Conservation (phyloP, 2,113 vertebrate genomes). For the Pionites leucogaster region DNA sequence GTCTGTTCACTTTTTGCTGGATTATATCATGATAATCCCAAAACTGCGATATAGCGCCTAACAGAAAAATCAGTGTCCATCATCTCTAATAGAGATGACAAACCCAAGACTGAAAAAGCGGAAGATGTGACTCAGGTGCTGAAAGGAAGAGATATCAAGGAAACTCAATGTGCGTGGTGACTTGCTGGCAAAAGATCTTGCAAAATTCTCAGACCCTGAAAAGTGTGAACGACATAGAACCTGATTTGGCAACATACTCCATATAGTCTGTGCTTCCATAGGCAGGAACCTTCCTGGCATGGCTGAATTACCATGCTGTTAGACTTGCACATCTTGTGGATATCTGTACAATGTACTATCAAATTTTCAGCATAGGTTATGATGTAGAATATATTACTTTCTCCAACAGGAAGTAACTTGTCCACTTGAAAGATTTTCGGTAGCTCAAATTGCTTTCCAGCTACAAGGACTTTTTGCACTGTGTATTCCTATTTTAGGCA, state of each 20-base stretch:
- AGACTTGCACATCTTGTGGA: constrained; percentile 20
- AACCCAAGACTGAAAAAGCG: background rate
- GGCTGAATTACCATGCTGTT: constrained; percentile 17
- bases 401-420: background rate
- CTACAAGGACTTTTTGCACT: background rate
- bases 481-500: background rate
- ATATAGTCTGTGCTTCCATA: constrained; percentile 3
- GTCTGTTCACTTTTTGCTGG: constrained; percentile 18
- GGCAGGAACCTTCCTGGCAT: background rate
- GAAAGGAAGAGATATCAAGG: background rate
- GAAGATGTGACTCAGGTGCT: background rate
- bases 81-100: background rate
- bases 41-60: background rate
- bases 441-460: background rate
- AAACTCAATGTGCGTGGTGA: background rate
- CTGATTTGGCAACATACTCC: background rate
- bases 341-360: background rate
- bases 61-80: background rate
- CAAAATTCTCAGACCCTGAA: background rate
- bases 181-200: background rate
- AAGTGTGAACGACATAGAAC: constrained; percentile 33
- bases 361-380: background rate
- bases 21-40: background rate
- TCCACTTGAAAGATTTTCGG: background rate
- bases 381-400: background rate